Evolutionary conservation across 2,113 vertebrate species (phyloP).

Genomic region (Nettapus auritus): DNA sequence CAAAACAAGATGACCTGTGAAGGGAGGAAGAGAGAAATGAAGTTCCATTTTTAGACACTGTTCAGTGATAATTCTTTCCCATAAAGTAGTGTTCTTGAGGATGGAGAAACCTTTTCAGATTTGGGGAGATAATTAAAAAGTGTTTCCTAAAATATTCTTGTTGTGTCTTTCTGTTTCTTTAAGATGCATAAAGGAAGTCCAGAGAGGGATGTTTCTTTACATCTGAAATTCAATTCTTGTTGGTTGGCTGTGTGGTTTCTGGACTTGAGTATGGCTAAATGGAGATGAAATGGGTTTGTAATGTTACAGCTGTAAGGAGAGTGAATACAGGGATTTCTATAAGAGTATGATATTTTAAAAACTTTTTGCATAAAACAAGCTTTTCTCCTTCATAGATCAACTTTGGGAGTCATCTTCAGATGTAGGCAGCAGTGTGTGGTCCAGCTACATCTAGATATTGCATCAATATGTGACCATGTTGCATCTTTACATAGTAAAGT

Average conservation of each 20-base stretch:
- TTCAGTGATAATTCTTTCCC: neutral
- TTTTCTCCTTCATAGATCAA: neutral
- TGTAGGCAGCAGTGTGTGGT: rapidly evolving
- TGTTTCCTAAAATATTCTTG: neutral
- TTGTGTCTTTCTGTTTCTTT: neutral
- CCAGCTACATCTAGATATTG: neutral
- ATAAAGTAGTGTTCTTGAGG: neutral
- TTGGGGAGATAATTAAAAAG: neutral
- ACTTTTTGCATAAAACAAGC: neutral
- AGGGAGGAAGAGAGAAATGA: slow-evolving; percentile 10
- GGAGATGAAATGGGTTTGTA: neutral
- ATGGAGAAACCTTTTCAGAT: neutral
- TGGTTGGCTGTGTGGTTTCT: neutral
- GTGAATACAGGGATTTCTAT: neutral
- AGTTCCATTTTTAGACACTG: neutral
- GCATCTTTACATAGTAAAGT: neutral
- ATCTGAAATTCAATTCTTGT: neutral
- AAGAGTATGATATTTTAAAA: neutral
- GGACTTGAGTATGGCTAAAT: neutral
- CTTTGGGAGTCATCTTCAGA: neutral
- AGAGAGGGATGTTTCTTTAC: neutral
- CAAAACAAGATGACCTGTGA: slow-evolving; percentile 90
- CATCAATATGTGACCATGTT: neutral
- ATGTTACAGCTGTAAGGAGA: neutral
- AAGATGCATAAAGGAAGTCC: neutral